Base-by-base conservation (phyloP, 2,888 invertebrate species). In the Rutpela maculata region DNA sequence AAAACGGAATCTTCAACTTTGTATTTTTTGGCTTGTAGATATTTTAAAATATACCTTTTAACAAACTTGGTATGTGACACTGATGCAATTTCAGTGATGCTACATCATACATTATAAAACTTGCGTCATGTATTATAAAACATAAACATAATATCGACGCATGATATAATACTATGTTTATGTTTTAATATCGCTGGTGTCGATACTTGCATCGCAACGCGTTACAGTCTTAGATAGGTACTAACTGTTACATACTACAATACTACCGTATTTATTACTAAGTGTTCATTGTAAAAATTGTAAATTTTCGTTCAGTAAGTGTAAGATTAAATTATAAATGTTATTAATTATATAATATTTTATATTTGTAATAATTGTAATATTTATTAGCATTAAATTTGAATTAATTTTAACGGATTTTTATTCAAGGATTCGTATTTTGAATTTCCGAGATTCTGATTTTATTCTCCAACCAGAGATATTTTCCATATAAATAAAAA, bases 331-430 rank as follows among this genome's bases (percentile, higher is more conserved):
- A 72, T 55, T 81, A 75, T 80, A 69, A 78, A 80, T 76, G 80
- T 77, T 81, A 78, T 67, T 72, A 80, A 75, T 75, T 75, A 68
- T 78, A 78, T 76, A 80, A 80, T 80, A 81, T 81, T 81, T 81
- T 81, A 81, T 81, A 81, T 81, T 81, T 81, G 80, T 80, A 81
- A 76, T 80, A 63, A 78, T 67, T 80, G 80, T 80, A 80, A 72
- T 78, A 80, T 76, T 77, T 78, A 77, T 78, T 80, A 80, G 80
- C 60, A 80, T 78, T 78, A 80, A 78, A 80, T 73, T 75, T 75
- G 35, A 76, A 76, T 67, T 50, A 75, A 78, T 63, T 59, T 59
- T 69, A 57, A n/a, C 12, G 6, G 17, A 19, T 12, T 65, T 19
- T 18, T 43, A 35, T 9, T 35, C 31, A 35, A 35, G 7, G 31